Evolutionary conservation across 1,140 invertebrate genomes (phyloP).

Genomic region (Harlomillsia oculata): DNA sequence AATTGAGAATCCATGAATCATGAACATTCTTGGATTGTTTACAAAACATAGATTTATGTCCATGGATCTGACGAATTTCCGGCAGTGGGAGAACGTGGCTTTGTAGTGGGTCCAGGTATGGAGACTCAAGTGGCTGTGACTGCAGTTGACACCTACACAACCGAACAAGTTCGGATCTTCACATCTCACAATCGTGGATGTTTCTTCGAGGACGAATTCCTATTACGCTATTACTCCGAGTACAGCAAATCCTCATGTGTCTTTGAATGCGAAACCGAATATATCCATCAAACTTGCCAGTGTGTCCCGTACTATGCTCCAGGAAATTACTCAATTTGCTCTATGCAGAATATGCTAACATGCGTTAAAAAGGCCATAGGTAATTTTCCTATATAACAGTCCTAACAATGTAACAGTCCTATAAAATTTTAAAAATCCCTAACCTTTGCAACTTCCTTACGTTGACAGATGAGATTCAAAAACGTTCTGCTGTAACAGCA

Average conservation of each 20-base stretch:
- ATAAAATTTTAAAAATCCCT: too few species aligned
- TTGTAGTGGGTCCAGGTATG: constrained; percentile 33
- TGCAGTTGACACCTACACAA: constrained; percentile 30
- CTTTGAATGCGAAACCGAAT: constrained; percentile 32
- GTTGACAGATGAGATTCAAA: neutral
- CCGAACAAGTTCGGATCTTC: constrained; percentile 13
- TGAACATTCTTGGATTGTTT: neutral
- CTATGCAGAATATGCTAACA: constrained; percentile 15
- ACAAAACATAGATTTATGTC: constrained; percentile 25
- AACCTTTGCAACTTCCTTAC: too few species aligned
- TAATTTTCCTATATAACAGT: constrained; percentile 5
- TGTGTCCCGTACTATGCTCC: constrained; percentile 31
- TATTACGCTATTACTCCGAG: constrained; percentile 30
- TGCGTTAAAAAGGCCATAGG: constrained; percentile 26
- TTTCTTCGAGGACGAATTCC: constrained; percentile 30
- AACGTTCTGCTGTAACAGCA: neutral
- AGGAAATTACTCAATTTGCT: constrained; percentile 26
- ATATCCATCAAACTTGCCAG: constrained; percentile 14
- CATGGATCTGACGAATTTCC: constrained; percentile 35
- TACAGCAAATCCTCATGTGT: constrained; percentile 33
- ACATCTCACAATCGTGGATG: constrained; percentile 23
- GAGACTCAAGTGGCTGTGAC: constrained; percentile 25
- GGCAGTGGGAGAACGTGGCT: constrained; percentile 32
- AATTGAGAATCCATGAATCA: neutral
- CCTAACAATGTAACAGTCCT: too few species aligned